Evolutionary conservation across 2,113 vertebrate species (phyloP), one percentile per base, ranked within the genome.

Genomic region (Anoura caudifer): DNA sequence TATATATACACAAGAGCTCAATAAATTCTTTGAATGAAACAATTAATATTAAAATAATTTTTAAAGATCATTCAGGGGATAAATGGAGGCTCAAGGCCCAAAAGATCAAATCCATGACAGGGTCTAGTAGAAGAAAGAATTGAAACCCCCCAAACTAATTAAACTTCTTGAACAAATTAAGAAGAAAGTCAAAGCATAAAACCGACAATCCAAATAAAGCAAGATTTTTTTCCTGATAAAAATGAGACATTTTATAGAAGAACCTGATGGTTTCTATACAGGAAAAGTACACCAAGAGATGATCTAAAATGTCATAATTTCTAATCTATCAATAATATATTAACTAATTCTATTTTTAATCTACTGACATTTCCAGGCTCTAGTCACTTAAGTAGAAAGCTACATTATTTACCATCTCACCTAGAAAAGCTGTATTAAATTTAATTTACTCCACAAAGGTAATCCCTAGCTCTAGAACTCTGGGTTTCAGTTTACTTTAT

Each of bases 141-240:
- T 77, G 50, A 38, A 38, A 73, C 12, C 26, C 47, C 15, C 17
- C 77, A 70, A 91, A 75, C 7, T 65, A 82, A 19, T 95, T 76
- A 84, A 91, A 92, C 15, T 47, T 91, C 75, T 90, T 88, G 28
- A 93, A 85, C 41, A 93, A 93, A 89, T 61, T 63, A 76, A 73
- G 56, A 59, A 65, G 43, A 92, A 94, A 91, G 50, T 52, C 22
- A 84, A 82, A 97, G n/a, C 31, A 82, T 76, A 61, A 96, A 96
- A 77, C 26, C 50, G 85, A 79, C 13, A 85, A 28, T 31, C 28
- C 13, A 96, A 81, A 87, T 43, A 75, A 67, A 26, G 8, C 41
- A 76, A 77, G 9, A 5, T 33, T 65, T 10, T 59, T 73, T 65
- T 43, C 33, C 38, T 92, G 45, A 73, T 83, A 47, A 93, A 69